Conservation (phyloP, 1,140 invertebrate species). For the Zaprionus tsacasi region DNA sequence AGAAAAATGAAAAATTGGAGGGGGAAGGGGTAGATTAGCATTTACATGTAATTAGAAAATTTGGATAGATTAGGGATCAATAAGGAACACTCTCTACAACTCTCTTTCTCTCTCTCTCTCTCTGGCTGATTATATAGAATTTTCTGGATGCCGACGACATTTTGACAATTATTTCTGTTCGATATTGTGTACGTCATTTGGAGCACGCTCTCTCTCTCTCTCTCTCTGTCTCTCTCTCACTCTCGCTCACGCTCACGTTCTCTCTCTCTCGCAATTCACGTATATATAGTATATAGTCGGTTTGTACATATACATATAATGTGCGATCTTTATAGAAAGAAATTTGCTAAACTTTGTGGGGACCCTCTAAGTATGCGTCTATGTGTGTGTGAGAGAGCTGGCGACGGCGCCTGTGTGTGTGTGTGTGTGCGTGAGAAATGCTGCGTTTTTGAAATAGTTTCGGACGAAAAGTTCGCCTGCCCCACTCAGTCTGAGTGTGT, state of each 20-base stretch:
- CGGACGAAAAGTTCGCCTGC: constrained; percentile 23
- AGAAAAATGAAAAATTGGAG: not conserved
- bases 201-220: constrained; percentile 42
- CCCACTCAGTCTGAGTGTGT: constrained; percentile 7
- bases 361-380: constrained; percentile 8
- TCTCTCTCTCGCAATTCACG: constrained; percentile 2
- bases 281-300: not conserved
- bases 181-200: constrained; percentile 40
- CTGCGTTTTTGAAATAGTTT: constrained; percentile 55
- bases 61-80: not conserved
- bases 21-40: no score
- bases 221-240: not conserved
- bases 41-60: not conserved
- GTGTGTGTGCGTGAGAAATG: constrained; percentile 62
- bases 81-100: not conserved
- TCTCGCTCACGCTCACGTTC: not conserved
- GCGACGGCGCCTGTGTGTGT: constrained; percentile 26
- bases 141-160: constrained; percentile 29
- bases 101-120: no score
- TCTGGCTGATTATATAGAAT: not conserved
- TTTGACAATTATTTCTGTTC: constrained; percentile 40
- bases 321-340: constrained; percentile 50
- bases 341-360: constrained; percentile 46
- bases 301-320: constrained; percentile 21
- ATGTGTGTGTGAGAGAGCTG: constrained; percentile 15